These are phyloP conservation scores for Amblyornis subalaris DNA, from an alignment of 2,113 vertebrate species.

Conservation along the genomic window DNA sequence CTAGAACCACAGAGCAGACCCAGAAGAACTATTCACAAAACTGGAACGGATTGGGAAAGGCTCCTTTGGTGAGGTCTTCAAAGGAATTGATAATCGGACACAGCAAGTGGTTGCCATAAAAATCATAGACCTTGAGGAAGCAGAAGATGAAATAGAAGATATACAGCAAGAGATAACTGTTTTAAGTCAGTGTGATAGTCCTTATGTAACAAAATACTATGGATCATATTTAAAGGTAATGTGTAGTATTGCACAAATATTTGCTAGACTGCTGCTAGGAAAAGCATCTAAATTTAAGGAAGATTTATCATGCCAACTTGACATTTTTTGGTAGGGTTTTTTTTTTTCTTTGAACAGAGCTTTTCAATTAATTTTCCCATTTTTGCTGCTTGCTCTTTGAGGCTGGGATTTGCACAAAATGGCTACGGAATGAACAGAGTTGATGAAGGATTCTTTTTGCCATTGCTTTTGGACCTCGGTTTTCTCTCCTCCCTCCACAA, in stretches of 20 bases:
- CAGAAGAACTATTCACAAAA: constrained; percentile 91
- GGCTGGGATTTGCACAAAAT: neutral
- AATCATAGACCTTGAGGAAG: constrained; percentile 94
- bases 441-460: neutral
- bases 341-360: neutral
- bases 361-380: neutral
- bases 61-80: constrained; percentile 93
- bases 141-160: constrained; percentile 94
- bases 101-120: constrained; percentile 93
- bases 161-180: constrained; percentile 96
- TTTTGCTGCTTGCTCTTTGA: neutral
- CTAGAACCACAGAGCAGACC: constrained; percentile 87
- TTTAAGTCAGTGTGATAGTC: constrained; percentile 91
- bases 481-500: neutral
- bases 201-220: constrained; percentile 92
- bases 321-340: neutral
- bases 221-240: constrained; percentile 93
- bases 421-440: neutral
- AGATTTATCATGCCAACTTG: neutral
- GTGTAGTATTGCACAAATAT: neutral
- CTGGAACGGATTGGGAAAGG: constrained; percentile 91
- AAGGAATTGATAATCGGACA: constrained; percentile 89
- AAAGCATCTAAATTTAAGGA: neutral
- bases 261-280: neutral
- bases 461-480: neutral